These are phyloP conservation scores for Lampris megalopsis DNA, from an alignment of 2,113 vertebrate species.

Conservation along the genomic window DNA sequence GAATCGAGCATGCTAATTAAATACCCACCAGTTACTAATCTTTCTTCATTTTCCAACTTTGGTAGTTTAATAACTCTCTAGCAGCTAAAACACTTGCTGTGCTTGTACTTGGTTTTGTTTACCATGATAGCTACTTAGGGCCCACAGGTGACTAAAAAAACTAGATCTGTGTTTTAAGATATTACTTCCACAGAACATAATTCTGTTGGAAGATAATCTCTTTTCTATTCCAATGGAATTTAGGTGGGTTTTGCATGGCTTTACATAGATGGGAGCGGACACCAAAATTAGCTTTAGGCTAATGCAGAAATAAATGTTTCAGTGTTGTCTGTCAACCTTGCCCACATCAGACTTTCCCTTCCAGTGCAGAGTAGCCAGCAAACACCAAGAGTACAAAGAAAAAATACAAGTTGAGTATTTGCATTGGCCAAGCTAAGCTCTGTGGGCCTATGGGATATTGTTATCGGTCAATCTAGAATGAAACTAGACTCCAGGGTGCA, in stretches of 20 bases:
- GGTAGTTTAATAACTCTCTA: slow-evolving; percentile 42
- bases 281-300: neutral
- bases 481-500: neutral
- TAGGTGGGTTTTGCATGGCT: neutral
- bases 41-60: slow-evolving; percentile 7
- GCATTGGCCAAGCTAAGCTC: slow-evolving; percentile 3
- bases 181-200: neutral
- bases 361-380: neutral
- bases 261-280: slow-evolving; percentile 4
- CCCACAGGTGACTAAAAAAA: neutral
- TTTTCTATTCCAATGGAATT: neutral
- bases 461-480: slow-evolving; percentile 14
- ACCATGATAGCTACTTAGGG: neutral
- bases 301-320: slow-evolving; percentile 10
- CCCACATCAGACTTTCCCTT: neutral
- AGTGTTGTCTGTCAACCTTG: neutral
- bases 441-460: neutral
- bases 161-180: neutral
- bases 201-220: neutral
- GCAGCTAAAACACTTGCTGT: neutral
- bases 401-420: slow-evolving; percentile 3
- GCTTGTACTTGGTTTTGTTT: slow-evolving; percentile 1
- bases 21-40: neutral
- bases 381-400: neutral
- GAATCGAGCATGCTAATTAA: slow-evolving; percentile 47